phyloP scores from a whole-genome alignment of 2,888 invertebrate genomes.

The Lasioglossum leucozonium region DNA sequence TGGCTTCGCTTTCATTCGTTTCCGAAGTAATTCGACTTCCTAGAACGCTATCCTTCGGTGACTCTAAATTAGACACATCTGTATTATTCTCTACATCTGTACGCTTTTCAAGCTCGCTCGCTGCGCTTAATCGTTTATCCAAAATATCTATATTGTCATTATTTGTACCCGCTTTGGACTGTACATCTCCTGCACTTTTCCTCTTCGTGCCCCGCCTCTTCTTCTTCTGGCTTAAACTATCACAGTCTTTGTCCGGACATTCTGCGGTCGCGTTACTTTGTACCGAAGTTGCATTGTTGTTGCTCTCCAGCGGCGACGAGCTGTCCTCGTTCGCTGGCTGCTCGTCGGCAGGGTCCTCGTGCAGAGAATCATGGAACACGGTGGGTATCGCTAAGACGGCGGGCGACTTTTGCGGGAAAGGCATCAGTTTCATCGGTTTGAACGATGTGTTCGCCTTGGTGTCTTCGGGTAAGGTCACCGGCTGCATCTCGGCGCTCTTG shows the following conservation, averaged over 20 bases:
- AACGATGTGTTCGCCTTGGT: slow-evolving; percentile 65
- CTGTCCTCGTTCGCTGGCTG: neutral
- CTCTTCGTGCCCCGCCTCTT: slow-evolving; percentile 34
- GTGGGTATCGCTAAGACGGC: slow-evolving; percentile 59
- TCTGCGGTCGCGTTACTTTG: slow-evolving; percentile 8
- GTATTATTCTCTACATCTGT: neutral
- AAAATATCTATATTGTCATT: slow-evolving; percentile 29
- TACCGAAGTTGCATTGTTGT: neutral
- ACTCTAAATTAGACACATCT: neutral
- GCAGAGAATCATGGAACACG: slow-evolving; percentile 64
- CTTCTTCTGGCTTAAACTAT: slow-evolving; percentile 25
- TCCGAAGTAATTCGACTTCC: neutral
- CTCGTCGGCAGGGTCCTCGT: slow-evolving; percentile 42
- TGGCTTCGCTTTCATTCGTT: neutral
- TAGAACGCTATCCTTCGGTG: neutral
- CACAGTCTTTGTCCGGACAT: slow-evolving; percentile 33
- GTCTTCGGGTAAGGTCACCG: slow-evolving; percentile 64
- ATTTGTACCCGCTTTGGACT: slow-evolving; percentile 14
- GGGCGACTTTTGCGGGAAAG: slow-evolving; percentile 69
- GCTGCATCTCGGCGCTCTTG: slow-evolving; percentile 79
- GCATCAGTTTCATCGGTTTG: slow-evolving; percentile 77
- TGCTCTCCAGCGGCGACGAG: neutral
- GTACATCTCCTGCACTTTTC: neutral
- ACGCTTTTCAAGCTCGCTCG: neutral
- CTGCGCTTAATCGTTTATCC: slow-evolving; percentile 29